Conservation (phyloP, 1,140 invertebrate species). For the Drosophila sp. region DNA sequence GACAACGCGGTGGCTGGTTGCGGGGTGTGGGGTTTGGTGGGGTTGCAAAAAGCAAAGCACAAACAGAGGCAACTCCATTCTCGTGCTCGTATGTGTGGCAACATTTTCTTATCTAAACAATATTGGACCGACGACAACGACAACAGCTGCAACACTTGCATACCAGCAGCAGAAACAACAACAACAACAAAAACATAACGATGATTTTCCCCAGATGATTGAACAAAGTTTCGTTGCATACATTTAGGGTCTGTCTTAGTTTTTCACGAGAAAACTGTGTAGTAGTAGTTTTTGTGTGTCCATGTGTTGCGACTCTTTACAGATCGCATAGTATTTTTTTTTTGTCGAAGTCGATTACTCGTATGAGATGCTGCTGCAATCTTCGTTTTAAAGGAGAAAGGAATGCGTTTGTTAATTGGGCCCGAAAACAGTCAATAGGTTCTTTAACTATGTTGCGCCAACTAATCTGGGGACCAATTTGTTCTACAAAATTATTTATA, state of each 20-base stretch:
- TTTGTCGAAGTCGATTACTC: too few relatives aligned
- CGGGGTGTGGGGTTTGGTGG: neutral
- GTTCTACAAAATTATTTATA: too few relatives aligned
- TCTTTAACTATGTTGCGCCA: too few relatives aligned
- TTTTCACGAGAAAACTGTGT: neutral
- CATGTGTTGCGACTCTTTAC: too few relatives aligned
- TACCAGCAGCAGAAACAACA: constrained; percentile 37
- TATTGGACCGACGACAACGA: constrained; percentile 44
- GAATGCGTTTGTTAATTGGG: too few relatives aligned
- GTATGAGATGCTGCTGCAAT: too few relatives aligned
- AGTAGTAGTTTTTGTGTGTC: too few relatives aligned
- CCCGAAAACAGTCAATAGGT: too few relatives aligned
- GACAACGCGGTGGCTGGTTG: constrained; percentile 30
- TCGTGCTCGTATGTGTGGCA: constrained; percentile 27
- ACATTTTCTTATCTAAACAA: constrained; percentile 80
- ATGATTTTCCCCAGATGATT: constrained; percentile 68
- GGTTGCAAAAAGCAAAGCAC: constrained; percentile 46
- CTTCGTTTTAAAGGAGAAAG: too few relatives aligned
- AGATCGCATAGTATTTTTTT: too few relatives aligned
- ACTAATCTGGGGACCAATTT: too few relatives aligned
- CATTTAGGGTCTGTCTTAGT: constrained; percentile 25
- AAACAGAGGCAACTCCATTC: constrained; percentile 37
- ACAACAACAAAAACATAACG: constrained; percentile 28
- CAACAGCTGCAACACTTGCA: constrained; percentile 40
- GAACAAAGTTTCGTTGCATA: constrained; percentile 71